These are phyloP conservation scores for Heliconius ethilla DNA, from an alignment of 2,888 invertebrate species.

Conservation along the genomic window DNA sequence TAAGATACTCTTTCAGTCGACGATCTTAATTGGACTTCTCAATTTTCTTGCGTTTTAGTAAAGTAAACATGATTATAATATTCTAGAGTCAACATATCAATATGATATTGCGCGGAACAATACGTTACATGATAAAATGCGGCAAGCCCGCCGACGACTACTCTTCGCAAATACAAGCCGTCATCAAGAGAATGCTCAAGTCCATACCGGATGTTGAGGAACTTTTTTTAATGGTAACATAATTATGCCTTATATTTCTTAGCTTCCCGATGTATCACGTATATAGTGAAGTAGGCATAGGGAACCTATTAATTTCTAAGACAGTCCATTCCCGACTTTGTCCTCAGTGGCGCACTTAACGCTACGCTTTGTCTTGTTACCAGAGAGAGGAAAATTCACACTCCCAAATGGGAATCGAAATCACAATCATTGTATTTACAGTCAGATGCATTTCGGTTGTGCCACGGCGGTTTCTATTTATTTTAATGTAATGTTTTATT, in stretches of 20 bases:
- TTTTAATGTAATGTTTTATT: background rate
- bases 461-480: background rate
- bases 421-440: background rate
- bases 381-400: background rate
- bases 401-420: background rate
- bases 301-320: background rate
- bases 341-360: background rate
- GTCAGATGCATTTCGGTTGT: background rate
- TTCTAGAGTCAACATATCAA: conserved; percentile 91
- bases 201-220: conserved; percentile 90
- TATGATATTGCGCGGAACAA: conserved; percentile 91
- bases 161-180: conserved; percentile 88
- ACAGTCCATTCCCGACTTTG: background rate
- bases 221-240: conserved; percentile 88
- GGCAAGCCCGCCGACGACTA: conserved; percentile 90
- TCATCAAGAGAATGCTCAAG: conserved; percentile 88
- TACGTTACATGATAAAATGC: conserved; percentile 88
- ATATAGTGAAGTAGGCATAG: background rate
- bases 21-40: background rate
- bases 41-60: background rate
- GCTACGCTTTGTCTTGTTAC: background rate
- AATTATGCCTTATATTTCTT: background rate
- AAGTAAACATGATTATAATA: too few species aligned
- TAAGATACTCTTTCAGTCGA: background rate
- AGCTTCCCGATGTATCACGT: background rate